Evolutionary conservation across 1,140 invertebrate genomes (phyloP), one percentile per base, ranked within the genome.

Genomic region (Myzus persicae): DNA sequence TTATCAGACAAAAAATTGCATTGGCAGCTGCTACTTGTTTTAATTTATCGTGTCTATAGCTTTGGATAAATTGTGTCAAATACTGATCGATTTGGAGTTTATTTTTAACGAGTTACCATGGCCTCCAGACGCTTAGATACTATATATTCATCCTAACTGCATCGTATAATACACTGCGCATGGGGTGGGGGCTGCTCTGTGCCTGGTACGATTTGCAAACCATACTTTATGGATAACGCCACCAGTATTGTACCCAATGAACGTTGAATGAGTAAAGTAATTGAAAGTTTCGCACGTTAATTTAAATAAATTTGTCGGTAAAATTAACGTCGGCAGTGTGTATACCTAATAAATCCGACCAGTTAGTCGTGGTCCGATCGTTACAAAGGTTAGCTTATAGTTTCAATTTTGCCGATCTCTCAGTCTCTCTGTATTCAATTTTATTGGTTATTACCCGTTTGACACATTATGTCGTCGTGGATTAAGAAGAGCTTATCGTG

Each of bases 211-310:
- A 85, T 82, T 91, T 31, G 81, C 81, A 51, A 91, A 54, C 36
- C 14, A 81, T 93, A 51, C 36, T 54, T 51, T 82, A 84, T 24
- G 81, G 31, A 40, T 8, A 38, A 48, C 24, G 9, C 22, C 91
- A 38, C 42, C 76, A 85, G 81, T 93, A 85, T 81, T 92, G 90
- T 82, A 81, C 42, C 40, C 44, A 38, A 48, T 91, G 67, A 46
- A 14, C 46, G 31, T 84, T 40, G 36, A 38, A 82, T 81, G 31
- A 92, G 42, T 48, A n/a, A 81, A 84, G 11, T 38, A 93, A 93
- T 93, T 84, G 46, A 93, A 82, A 51, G 26, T 82, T 93, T 93
- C 91, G 81, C 91, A 93, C 91, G 91, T 85, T 54, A 84, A 92
- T 92, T 92, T 38, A 93, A 93, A 93, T 51, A 54, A 24, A 84